These are phyloP conservation scores for Vireo altiloquus DNA, from an alignment of 2,113 vertebrate genomes.

Conservation along the genomic window DNA sequence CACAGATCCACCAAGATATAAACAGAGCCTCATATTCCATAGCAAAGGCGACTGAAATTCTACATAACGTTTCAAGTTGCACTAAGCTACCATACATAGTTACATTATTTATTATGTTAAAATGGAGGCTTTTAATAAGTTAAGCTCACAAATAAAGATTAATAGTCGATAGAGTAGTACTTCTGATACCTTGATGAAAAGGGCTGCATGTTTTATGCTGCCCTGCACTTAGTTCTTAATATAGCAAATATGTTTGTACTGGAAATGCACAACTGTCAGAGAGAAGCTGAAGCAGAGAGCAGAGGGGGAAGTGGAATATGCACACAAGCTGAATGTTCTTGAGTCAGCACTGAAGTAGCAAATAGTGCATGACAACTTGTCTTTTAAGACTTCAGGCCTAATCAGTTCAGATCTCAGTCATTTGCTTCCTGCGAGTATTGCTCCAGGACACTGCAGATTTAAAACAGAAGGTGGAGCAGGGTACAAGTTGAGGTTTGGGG, in stretches of 20 bases:
- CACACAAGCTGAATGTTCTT: background rate
- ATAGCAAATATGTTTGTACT: background rate
- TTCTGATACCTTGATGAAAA: constrained; percentile 11
- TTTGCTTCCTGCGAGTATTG: background rate
- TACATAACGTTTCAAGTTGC: background rate
- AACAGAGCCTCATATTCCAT: background rate
- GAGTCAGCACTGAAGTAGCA: background rate
- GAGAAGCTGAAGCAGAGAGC: background rate
- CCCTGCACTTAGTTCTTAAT: background rate
- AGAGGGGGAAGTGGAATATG: background rate
- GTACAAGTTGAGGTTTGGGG: background rate
- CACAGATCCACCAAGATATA: background rate
- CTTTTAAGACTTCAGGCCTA: constrained; percentile 4
- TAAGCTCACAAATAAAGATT: constrained; percentile 18
- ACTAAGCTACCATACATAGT: background rate
- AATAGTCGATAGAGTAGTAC: background rate
- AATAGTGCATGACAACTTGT: constrained; percentile 17
- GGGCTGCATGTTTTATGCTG: background rate
- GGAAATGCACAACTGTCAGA: background rate
- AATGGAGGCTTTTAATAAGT: background rate
- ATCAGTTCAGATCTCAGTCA: background rate
- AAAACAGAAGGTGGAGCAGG: background rate
- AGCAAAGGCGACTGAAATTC: background rate
- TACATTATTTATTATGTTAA: constrained; percentile 4
- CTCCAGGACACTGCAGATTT: background rate